Conservation (phyloP, 2,888 invertebrate species). For the Cheilosia soror region DNA sequence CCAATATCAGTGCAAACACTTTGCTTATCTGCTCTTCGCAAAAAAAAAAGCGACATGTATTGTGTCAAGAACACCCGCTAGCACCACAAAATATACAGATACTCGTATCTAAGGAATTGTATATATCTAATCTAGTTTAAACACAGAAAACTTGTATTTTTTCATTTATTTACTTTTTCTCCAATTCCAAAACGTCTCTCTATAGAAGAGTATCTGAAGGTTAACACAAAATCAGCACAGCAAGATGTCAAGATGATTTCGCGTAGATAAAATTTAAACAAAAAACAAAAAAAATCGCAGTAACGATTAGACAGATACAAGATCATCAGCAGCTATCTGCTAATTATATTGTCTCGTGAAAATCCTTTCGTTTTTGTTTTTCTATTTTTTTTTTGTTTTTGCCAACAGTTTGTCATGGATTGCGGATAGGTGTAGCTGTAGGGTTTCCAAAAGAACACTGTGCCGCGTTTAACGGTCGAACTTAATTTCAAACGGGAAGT, state of each 20-base stretch:
- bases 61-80: conserved; percentile 37
- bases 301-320: conserved; percentile 39
- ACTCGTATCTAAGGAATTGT: conserved; percentile 24
- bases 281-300: conserved; percentile 7
- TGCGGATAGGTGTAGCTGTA: conserved; percentile 22
- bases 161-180: conserved; percentile 42
- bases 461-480: conserved; percentile 12
- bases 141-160: conserved; percentile 44
- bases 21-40: conserved; percentile 24
- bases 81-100: conserved; percentile 10
- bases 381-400: not conserved
- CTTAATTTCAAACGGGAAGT: conserved; percentile 40
- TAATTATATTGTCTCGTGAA: conserved; percentile 54
- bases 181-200: conserved; percentile 43
- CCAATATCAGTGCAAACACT: conserved; percentile 30
- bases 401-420: conserved; percentile 39
- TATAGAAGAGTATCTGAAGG: conserved; percentile 37
- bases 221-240: conserved; percentile 30
- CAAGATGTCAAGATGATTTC: conserved; percentile 40
- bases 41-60: not conserved
- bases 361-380: conserved; percentile 46
- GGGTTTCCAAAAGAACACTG: conserved; percentile 1
- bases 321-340: conserved; percentile 47
- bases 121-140: conserved; percentile 55
- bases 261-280: conserved; percentile 25